phyloP scores from a whole-genome alignment of 2,888 invertebrate species.

The Drosophila percnosoma region DNA sequence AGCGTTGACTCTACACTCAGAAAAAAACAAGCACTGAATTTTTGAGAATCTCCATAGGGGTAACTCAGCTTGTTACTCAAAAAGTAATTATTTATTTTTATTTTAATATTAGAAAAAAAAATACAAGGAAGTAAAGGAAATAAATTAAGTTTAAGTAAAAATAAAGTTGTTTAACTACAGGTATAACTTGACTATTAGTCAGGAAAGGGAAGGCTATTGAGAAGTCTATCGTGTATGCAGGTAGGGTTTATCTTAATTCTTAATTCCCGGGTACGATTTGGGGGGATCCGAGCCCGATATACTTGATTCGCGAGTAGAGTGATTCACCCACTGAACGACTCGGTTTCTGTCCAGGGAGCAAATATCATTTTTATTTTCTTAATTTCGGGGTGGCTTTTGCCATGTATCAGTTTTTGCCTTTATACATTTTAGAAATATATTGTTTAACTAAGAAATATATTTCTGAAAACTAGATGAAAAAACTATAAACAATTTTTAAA shows the following conservation, averaged over 20 bases:
- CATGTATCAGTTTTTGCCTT: background rate
- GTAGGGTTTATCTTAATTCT: background rate
- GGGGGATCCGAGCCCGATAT: too few species aligned
- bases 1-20: conserved; percentile 26
- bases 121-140: background rate
- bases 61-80: background rate
- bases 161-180: background rate
- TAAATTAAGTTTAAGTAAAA: background rate
- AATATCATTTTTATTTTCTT: background rate
- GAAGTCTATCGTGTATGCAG: background rate
- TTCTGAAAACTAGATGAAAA: background rate
- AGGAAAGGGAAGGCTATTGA: background rate
- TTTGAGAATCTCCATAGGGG: background rate
- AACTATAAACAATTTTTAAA: background rate
- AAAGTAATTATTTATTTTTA: background rate
- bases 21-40: background rate
- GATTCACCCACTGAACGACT: background rate
- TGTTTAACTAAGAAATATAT: background rate
- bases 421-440: background rate
- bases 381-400: background rate
- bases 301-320: background rate
- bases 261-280: background rate
- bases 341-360: background rate
- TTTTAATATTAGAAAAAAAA: background rate
- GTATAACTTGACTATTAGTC: background rate